A percentile compares a stretch with the other conserved stretches of the same genome.
phyloP scores from a whole-genome alignment of 2,888 invertebrate genomes.

The Pristionchus maxplancki region DNA sequence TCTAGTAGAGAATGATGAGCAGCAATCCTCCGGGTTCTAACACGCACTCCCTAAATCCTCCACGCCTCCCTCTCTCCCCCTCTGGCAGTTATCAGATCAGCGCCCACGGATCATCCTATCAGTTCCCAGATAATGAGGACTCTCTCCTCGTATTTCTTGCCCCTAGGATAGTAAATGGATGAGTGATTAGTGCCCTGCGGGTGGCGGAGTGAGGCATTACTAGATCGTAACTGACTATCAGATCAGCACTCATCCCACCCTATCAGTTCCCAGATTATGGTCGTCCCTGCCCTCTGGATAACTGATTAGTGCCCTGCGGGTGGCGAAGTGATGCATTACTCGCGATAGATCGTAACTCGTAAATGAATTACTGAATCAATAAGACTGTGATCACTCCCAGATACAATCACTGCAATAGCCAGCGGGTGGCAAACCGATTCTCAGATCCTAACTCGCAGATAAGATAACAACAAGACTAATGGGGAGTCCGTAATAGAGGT shows the following conservation, averaged over 20 bases:
- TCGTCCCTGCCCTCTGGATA: neutral
- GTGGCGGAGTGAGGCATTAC: no score
- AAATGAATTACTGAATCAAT: no score
- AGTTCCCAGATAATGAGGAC: neutral
- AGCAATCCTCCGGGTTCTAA: neutral
- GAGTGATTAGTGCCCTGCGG: no score
- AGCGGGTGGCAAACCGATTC: conserved; percentile 16
- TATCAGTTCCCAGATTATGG: neutral
- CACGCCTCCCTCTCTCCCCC: neutral
- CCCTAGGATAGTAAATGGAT: no score
- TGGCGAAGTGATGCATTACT: neutral
- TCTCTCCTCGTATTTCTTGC: no score
- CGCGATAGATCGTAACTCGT: no score
- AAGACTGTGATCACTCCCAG: neutral
- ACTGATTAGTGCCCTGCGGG: neutral
- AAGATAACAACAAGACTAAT: conserved; percentile 37
- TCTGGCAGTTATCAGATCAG: neutral
- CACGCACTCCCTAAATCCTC: neutral
- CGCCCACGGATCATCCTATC: neutral
- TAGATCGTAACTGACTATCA: no score
- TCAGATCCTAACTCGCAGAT: neutral
- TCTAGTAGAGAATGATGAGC: neutral
- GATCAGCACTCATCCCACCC: neutral
- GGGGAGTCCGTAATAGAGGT: neutral
- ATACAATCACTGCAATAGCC: neutral